Evolutionary conservation across 2,113 vertebrate species (phyloP).

Genomic region (Dinomys branickii): DNA sequence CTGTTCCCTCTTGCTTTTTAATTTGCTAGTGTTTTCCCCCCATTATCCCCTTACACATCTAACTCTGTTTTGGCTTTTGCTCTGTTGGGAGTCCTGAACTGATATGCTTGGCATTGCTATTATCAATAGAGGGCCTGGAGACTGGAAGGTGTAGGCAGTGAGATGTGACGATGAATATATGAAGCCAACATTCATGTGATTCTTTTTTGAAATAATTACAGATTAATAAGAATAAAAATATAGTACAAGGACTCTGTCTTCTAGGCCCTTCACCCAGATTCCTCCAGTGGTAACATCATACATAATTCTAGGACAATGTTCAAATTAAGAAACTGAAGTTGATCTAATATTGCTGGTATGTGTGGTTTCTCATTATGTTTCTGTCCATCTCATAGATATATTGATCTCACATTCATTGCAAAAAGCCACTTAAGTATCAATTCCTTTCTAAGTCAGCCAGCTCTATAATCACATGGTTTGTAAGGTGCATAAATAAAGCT

Average conservation of each 20-base stretch:
- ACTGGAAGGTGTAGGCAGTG: not conserved
- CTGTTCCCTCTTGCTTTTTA: not conserved
- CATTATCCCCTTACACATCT: not conserved
- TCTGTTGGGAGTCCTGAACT: not conserved
- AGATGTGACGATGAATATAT: not conserved
- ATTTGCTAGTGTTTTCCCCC: not conserved
- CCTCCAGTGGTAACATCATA: not conserved
- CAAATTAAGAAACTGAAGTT: conserved; percentile 45
- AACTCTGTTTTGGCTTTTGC: not conserved
- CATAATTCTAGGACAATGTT: not conserved
- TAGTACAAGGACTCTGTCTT: not conserved
- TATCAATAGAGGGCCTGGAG: not conserved
- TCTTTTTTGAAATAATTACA: not conserved
- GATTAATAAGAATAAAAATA: not conserved
- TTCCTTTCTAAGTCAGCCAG: not conserved
- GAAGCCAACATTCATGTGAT: not conserved
- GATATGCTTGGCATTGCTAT: not conserved
- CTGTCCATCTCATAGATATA: conserved; percentile 32
- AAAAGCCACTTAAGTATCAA: conserved; percentile 13
- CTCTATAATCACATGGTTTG: not conserved
- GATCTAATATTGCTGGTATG: conserved; percentile 7
- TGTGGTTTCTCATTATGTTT: conserved; percentile 46
- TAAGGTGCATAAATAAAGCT: conserved; percentile 25
- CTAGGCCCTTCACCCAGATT: not conserved
- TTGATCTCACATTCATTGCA: conserved; percentile 14